These are phyloP conservation scores for Pseudorhombus dupliciocellatus DNA, from an alignment of 2,113 vertebrate species.

Conservation along the genomic window DNA sequence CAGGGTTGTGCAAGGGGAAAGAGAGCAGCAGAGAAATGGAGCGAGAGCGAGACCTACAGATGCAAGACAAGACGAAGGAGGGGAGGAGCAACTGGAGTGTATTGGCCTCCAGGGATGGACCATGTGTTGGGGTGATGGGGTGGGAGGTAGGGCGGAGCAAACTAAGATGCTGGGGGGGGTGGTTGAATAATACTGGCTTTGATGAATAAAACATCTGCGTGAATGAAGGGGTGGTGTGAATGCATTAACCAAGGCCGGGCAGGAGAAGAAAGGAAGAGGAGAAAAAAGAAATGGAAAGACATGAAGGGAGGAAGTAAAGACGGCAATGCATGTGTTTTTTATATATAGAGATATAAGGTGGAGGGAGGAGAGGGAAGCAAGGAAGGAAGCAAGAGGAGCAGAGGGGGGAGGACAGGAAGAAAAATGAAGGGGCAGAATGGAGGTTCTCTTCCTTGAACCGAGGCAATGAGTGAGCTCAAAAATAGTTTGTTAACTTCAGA, in stretches of 20 bases:
- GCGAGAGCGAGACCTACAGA: conserved; percentile 19
- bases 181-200: conserved; percentile 75
- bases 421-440: conserved; percentile 7
- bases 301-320: conserved; percentile 29
- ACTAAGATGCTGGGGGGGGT: conserved; percentile 73
- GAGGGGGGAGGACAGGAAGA: conserved; percentile 17
- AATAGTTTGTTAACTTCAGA: background rate
- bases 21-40: background rate
- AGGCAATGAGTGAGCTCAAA: background rate
- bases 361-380: background rate
- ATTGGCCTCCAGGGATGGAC: conserved; percentile 69
- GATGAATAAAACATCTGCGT: conserved; percentile 85
- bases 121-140: conserved; percentile 67
- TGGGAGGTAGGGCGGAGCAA: conserved; percentile 58
- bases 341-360: conserved; percentile 21
- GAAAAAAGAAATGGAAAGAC: conserved; percentile 9
- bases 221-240: conserved; percentile 79
- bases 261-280: conserved; percentile 31
- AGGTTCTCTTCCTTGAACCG: conserved; percentile 14
- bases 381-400: conserved; percentile 29
- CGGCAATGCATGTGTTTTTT: background rate
- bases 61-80: conserved; percentile 33
- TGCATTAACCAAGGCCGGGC: conserved; percentile 68
- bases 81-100: conserved; percentile 40
- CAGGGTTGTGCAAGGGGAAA: background rate